Evolutionary conservation across 2,888 invertebrate species (phyloP), one percentile per base, ranked within the genome.

Genomic region (Brassicogethes aeneus): DNA sequence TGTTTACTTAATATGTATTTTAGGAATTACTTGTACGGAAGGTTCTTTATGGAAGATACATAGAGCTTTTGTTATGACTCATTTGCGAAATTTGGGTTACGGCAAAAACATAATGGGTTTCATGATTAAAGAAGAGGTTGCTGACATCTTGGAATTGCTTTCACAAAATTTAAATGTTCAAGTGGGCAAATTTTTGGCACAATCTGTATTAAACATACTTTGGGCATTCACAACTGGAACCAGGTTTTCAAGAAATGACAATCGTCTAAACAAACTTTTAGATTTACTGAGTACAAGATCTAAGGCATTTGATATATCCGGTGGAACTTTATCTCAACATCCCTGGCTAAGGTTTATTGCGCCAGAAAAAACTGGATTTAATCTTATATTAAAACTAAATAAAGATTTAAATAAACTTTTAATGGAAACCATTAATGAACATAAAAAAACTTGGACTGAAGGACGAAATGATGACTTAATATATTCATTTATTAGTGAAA

Each of bases 311-410:
- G 66, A 66, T 46, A 58, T 65, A 55, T 54, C 62, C 15, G 58
- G 59, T 3, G 57, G 80, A 0, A 38, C 73, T n/a, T 58, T 82
- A 14, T 67, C 71, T 3, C 71, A 75, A 51, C 70, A 75, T 45
- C 81, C 82, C 1, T 82, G 79, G 79, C 49, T 82, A 35, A 67
- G 82, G 38, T 71, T 72, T 56, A 48, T 83, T 14, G 74, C 75
- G 1, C 82, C 82, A 0, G 70, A 77, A 47, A 66, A 60, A 45
- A 73, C 74, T 1, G 82, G 82, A 2, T 82, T 76, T 52, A 76
- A 73, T 53, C 58, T 82, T 13, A 70, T 82, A 12, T 49, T 62
- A 0, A 63, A 67, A 15, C 53, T 82, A 13, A 82, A 81, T 57
- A 50, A 56, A 0, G 71, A 79, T 52, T 58, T 82, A 35, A 68